Evolutionary conservation across 2,113 vertebrate genomes (phyloP).

Genomic region (Plecotus auritus): DNA sequence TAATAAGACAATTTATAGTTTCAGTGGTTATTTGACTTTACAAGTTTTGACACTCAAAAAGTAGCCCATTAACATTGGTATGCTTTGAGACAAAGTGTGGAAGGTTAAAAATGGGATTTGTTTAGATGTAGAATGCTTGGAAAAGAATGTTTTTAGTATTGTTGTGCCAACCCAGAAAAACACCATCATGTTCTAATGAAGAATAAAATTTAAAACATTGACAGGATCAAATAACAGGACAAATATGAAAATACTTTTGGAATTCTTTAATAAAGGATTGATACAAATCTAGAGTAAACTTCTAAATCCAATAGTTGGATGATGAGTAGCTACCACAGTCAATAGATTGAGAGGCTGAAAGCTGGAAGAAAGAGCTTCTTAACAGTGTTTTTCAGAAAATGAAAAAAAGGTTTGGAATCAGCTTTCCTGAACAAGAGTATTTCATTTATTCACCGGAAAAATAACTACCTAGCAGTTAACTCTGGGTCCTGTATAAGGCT

Average conservation of each 20-base stretch:
- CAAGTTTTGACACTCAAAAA: constrained; percentile 36
- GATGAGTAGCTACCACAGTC: background rate
- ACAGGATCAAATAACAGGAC: background rate
- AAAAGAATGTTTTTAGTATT: constrained; percentile 52
- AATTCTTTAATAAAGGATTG: constrained; percentile 30
- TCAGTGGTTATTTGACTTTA: constrained; percentile 46
- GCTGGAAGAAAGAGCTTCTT: constrained; percentile 16
- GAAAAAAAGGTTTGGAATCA: background rate
- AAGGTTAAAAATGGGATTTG: constrained; percentile 29
- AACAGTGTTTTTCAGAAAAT: constrained; percentile 17
- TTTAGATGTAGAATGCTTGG: constrained; percentile 19
- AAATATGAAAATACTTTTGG: constrained; percentile 30
- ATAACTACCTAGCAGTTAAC: background rate
- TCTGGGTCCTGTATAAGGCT: background rate
- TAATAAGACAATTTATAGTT: constrained; percentile 4
- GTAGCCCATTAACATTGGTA: background rate
- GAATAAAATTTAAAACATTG: background rate
- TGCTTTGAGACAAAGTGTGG: constrained; percentile 25
- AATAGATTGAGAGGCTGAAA: constrained; percentile 4
- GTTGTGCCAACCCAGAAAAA: background rate
- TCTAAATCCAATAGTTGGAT: background rate
- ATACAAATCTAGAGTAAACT: constrained; percentile 7
- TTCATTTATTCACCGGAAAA: constrained; percentile 16
- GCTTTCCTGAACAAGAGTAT: background rate
- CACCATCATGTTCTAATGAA: constrained; percentile 2